Evolutionary conservation across 2,797 vertebrate genomes (phyloP), one percentile per base, ranked within the genome.

Genomic region (Pangasius sanitwongsei): DNA sequence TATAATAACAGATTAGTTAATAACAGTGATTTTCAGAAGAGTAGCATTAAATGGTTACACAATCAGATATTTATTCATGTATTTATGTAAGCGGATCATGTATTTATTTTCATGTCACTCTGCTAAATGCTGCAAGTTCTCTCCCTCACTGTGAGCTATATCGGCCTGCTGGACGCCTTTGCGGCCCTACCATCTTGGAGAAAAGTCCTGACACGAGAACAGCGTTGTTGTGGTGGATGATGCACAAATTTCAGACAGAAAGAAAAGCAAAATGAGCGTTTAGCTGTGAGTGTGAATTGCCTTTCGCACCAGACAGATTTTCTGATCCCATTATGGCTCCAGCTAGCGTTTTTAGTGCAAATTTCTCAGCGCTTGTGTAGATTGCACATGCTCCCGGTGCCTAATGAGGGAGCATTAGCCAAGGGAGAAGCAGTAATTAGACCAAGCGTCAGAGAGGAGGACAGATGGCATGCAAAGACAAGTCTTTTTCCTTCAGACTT

Each of bases 381-480:
- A 95, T 96, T 96, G 96, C 96, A 96, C 96, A 96, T 96, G 96
- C 96, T 96, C 96, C 95, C 94, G 92, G 85, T 94, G 95, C 95
- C 96, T 97, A 97, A 97, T 96, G 96, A 96, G 96, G 94, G 94
- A 93, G 95, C 95, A 95, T 96, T 95, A 96, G 96, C 96, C 96
- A 94, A 95, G 95, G 95, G 95, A 96, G 95, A 95, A 91, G 94
- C 94, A 87, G 95, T 95, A 96, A 96, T 97, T 96, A 96, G 95
- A 96, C 94, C 95, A 95, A 95, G 96, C 96, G 96, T 96, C 96
- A 96, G 95, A 94, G 93, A 92, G 89, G 92, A 94, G 95, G 96
- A 96, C 96, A 97, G 96, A 97, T 97, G 96, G 96, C 95, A 95
- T 93, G 95, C 93, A 96, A 96, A 96, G 95, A 95, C 96, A 96